Conservation (phyloP, 2,888 invertebrate species). For the Tethea ocularis region DNA sequence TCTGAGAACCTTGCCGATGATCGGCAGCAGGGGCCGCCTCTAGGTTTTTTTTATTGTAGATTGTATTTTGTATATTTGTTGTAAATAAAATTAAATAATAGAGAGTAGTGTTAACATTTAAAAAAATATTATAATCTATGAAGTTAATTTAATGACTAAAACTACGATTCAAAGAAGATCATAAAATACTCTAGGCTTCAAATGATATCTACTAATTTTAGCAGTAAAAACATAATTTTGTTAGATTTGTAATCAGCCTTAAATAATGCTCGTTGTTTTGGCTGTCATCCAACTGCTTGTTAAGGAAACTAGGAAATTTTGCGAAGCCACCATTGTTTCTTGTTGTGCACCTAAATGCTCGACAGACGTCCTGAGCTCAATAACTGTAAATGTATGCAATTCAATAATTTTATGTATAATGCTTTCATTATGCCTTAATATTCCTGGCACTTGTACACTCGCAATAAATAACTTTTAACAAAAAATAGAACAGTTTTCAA, state of each 20-base stretch:
- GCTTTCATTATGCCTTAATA: not conserved
- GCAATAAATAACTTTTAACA: no score
- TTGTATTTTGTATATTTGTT: no score
- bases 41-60: no score
- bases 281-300: slow-evolving; percentile 76
- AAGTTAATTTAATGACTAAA: no score
- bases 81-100: no score
- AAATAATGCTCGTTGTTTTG: slow-evolving; percentile 68
- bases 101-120: no score
- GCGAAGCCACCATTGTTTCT: slow-evolving; percentile 65
- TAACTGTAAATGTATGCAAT: slow-evolving; percentile 29
- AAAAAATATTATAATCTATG: no score
- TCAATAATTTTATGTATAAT: slow-evolving; percentile 13
- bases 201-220: not conserved
- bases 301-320: slow-evolving; percentile 73
- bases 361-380: slow-evolving; percentile 39
- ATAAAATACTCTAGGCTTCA: not conserved
- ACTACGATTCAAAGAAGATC: not conserved
- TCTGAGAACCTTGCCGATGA: no score
- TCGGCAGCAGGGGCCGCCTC: no score
- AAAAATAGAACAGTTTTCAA: no score
- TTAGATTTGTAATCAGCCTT: slow-evolving; percentile 43
- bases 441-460: no score
- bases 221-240: slow-evolving; percentile 25
- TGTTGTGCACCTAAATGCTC: slow-evolving; percentile 56